Evolutionary conservation across 2,797 vertebrate genomes (phyloP).

Genomic region (Muscicapa comitata): DNA sequence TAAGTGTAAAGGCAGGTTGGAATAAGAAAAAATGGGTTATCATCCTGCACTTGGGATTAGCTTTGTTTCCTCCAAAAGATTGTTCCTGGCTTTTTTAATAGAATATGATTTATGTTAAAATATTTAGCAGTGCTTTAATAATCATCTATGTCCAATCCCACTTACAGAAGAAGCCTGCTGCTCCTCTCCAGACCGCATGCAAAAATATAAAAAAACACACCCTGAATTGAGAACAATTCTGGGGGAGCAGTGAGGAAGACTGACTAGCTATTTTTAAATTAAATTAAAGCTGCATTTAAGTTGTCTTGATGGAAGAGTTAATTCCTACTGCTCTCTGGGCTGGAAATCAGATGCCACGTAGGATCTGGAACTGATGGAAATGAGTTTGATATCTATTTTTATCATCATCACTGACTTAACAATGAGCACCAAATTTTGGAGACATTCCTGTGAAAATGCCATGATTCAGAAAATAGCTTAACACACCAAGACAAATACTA

Average conservation of each 20-base stretch:
- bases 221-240: neutral
- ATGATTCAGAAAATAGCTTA: slow-evolving; percentile 71
- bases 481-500: slow-evolving; percentile 60
- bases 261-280: slow-evolving; percentile 39
- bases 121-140: neutral
- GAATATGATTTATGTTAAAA: neutral
- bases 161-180: neutral
- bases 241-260: neutral
- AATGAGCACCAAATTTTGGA: slow-evolving; percentile 64
- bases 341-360: slow-evolving; percentile 48
- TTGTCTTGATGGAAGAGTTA: slow-evolving; percentile 39
- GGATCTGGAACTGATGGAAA: slow-evolving; percentile 56
- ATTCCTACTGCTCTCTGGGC: slow-evolving; percentile 38
- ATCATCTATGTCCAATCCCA: neutral
- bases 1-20: neutral
- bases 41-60: neutral
- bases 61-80: neutral
- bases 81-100: neutral
- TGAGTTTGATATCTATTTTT: slow-evolving; percentile 62
- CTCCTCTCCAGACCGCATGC: neutral
- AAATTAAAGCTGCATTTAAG: slow-evolving; percentile 35
- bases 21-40: neutral
- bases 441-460: slow-evolving; percentile 66
- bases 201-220: slow-evolving; percentile 16
- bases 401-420: slow-evolving; percentile 63